Conservation (phyloP, 1,140 invertebrate species). For the Bombus pyrosoma region DNA sequence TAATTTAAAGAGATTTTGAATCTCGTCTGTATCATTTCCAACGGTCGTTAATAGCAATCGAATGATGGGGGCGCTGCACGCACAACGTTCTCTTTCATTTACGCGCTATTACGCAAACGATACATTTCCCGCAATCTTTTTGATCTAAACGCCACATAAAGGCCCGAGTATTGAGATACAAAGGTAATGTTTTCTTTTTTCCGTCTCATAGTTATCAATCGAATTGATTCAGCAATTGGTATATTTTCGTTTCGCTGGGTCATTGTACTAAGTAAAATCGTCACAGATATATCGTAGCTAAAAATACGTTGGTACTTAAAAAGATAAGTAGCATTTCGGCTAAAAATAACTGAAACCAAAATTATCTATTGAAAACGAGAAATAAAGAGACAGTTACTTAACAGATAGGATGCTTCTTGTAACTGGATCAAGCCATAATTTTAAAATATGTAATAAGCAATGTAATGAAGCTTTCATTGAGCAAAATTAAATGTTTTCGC, state of each 20-base stretch:
- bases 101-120: slow-evolving; percentile 39
- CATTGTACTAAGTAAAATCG: not conserved
- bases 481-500: not conserved
- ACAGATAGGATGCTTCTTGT: not conserved
- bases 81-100: slow-evolving; percentile 31
- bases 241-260: slow-evolving; percentile 23
- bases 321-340: not conserved
- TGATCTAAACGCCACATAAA: not conserved
- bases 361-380: not conserved
- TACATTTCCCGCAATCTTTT: slow-evolving; percentile 38
- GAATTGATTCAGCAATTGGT: not conserved
- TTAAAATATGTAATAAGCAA: not conserved
- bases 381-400: not conserved
- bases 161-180: not conserved
- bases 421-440: not conserved
- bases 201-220: not conserved
- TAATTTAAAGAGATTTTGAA: not conserved
- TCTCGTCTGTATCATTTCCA: not conserved
- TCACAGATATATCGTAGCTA: not conserved
- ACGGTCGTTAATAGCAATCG: not conserved
- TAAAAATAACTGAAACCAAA: not conserved
- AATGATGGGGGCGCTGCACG: slow-evolving; percentile 19
- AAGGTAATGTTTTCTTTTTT: not conserved
- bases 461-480: not conserved
- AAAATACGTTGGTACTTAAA: slow-evolving; percentile 6